Base-by-base conservation (phyloP, 2,797 vertebrate genomes). In the Knipowitschia caucasica region DNA sequence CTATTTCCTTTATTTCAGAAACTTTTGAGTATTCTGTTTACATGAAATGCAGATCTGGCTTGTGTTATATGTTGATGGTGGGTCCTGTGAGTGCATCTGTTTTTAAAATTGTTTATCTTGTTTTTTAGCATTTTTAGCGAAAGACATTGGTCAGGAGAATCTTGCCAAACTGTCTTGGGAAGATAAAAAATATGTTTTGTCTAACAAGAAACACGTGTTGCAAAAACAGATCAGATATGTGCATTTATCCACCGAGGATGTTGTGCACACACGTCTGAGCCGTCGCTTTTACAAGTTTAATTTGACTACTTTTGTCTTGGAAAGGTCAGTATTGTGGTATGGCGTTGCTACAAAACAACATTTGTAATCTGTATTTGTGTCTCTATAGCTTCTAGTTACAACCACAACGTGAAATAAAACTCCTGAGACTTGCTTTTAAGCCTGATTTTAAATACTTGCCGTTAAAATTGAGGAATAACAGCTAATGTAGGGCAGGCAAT, bases 361-460 rank as follows among this genome's bases (percentile, higher is more conserved):
- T 23, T 21, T 33, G 17, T 18, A 47, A 14, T 10, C 3, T 23
- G 9, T 49, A 21, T 49, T 33, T 33, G 7, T 49, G 46, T 49
- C 45, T 49, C 27, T 49, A n/a, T 49, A 9, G 17, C 25, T 26
- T 45, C n/a, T 15, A 45, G 25, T 45, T 21, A n/a, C 12, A 11
- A 49, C 46, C 46, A 33, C 46, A 49, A n/a, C 33, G 11, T 49
- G 29, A 49, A 33, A 49, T 49, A 49, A 34, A 49, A 33, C 29
- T 33, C 29, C 18, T 33, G 46, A 33, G 21, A 30, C 46, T 46
- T 17, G 15, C 26, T 17, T 5, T 29, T 30, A 33, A 49, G 34
- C 11, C n/a, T 12, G 27, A 47, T 20, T 15, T 20, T 30, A 43
- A 39, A 43, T 18, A 46, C 44, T 20, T 12, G 27, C 6, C 23